A percentile compares a stretch with the other conserved stretches of the same genome.
Evolutionary conservation across 2,888 invertebrate genomes (phyloP).

Genomic region (Agonum fuliginosum): DNA sequence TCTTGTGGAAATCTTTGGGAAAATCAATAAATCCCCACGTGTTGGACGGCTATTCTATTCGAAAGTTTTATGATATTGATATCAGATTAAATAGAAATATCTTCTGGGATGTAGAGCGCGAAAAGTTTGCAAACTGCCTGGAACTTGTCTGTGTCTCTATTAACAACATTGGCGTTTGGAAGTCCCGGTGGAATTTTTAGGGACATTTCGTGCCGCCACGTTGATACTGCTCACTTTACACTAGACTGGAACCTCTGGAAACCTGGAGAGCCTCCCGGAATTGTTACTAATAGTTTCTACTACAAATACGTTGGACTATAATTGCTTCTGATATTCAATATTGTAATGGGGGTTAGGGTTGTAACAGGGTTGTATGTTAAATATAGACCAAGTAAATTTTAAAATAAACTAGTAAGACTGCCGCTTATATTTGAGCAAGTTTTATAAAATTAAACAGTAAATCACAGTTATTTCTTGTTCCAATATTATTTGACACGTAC

Average conservation of each 20-base stretch:
- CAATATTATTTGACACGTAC: too few species aligned
- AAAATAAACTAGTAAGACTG: too few species aligned
- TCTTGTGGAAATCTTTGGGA: background rate
- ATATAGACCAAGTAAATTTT: too few species aligned
- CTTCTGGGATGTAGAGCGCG: background rate
- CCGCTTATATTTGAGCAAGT: too few species aligned
- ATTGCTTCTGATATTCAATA: slow-evolving; percentile 3
- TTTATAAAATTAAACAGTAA: too few species aligned
- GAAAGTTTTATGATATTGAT: slow-evolving; percentile 1
- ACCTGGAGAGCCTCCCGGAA: background rate
- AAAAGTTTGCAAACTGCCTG: background rate
- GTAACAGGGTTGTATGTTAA: too few species aligned
- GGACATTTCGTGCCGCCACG: slow-evolving; percentile 18
- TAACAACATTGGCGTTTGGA: slow-evolving; percentile 25
- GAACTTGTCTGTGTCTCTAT: slow-evolving; percentile 35
- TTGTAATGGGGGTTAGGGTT: background rate
- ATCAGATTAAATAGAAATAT: slow-evolving; percentile 17
- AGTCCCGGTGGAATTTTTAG: slow-evolving; percentile 49
- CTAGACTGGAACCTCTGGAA: too few species aligned
- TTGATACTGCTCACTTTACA: slow-evolving; percentile 6
- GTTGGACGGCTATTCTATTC: background rate
- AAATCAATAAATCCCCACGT: background rate
- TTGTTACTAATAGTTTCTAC: background rate
- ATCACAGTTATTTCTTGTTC: too few species aligned
- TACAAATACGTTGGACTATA: background rate